Percentiles rank a stretch among this genome's conserved stretches.
Evolutionary conservation across 2,888 invertebrate species (phyloP).

Genomic region (Pseudococcus jackbeardsleyi): DNA sequence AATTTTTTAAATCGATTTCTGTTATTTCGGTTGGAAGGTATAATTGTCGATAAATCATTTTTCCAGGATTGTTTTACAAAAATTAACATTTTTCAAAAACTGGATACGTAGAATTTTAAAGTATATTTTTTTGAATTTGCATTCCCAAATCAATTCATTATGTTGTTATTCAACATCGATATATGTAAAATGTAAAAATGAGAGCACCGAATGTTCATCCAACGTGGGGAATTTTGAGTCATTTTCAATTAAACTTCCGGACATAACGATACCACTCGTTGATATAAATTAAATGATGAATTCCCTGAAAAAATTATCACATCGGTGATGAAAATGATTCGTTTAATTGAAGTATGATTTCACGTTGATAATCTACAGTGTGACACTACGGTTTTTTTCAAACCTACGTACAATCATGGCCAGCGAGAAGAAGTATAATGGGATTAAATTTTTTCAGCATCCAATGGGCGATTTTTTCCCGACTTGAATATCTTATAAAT

Average conservation of each 20-base stretch:
- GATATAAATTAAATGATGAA: neutral
- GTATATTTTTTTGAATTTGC: no score
- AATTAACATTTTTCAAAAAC: no score
- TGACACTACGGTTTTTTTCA: neutral
- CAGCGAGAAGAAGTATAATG: neutral
- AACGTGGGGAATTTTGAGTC: neutral
- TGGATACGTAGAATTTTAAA: no score
- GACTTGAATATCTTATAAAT: neutral
- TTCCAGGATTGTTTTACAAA: no score
- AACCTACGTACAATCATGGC: neutral
- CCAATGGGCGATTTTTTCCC: neutral
- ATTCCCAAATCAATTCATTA: neutral
- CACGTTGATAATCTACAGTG: neutral
- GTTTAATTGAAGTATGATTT: neutral
- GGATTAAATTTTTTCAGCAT: constrained; percentile 12
- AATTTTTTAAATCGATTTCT: no score
- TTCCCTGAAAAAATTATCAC: neutral
- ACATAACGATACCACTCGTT: neutral
- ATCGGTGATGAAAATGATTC: neutral
- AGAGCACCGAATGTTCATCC: neutral
- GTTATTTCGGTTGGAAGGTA: no score
- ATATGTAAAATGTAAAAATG: no score
- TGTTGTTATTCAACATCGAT: neutral
- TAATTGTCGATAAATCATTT: no score
- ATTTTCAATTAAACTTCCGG: neutral